These are phyloP conservation scores for Nemotelus nigrinus DNA, from an alignment of 2,888 invertebrate genomes.

Conservation along the genomic window DNA sequence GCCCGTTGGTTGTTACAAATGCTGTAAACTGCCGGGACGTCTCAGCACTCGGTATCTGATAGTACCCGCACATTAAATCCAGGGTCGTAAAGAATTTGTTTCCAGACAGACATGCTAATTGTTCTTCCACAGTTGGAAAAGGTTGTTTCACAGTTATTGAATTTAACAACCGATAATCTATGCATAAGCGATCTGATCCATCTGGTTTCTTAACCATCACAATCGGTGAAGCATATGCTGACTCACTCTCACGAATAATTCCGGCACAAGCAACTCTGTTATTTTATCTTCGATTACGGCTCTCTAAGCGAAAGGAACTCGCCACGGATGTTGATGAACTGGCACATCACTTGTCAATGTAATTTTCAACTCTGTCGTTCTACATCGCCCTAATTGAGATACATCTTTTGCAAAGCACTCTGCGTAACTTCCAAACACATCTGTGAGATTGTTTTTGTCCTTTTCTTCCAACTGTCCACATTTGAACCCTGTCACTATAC, in stretches of 20 bases:
- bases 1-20: conserved; percentile 11
- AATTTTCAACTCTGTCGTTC: not conserved
- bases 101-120: conserved; percentile 38
- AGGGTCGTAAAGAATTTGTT: conserved; percentile 4
- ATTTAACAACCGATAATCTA: not conserved
- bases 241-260: conserved; percentile 24
- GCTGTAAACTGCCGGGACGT: conserved; percentile 50
- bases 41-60: conserved; percentile 50
- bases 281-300: not conserved
- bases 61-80: conserved; percentile 49
- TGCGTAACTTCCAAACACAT: not conserved
- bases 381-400: not conserved
- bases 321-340: not conserved
- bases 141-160: conserved; percentile 44
- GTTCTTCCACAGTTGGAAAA: conserved; percentile 49
- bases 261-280: not conserved
- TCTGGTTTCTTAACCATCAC: conserved; percentile 51
- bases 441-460: not conserved
- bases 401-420: not conserved
- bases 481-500: not conserved
- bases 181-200: conserved; percentile 47
- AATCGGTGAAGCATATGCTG: conserved; percentile 50
- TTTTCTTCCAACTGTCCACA: not conserved
- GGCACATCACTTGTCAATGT: not conserved
- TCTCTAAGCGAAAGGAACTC: not conserved